A percentile compares a stretch with the other conserved stretches of the same genome.
These are phyloP conservation scores for Trachurus trachurus DNA, from an alignment of 2,797 vertebrate species.

Conservation along the genomic window DNA sequence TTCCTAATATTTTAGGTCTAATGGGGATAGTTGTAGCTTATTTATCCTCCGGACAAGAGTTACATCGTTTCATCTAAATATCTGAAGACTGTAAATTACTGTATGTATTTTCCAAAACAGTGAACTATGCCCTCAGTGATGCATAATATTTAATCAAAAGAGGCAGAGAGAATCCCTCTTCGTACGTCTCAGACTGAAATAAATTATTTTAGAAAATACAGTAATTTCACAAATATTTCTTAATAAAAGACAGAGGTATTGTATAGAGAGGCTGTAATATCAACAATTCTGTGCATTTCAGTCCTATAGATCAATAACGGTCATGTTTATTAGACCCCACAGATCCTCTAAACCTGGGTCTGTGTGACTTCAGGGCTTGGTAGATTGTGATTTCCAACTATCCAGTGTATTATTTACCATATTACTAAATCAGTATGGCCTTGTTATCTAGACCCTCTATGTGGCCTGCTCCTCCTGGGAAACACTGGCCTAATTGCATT, in stretches of 20 bases:
- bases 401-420: constrained; percentile 80
- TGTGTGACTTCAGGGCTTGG: constrained; percentile 66
- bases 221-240: constrained; percentile 15
- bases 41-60: not conserved
- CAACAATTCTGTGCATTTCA: constrained; percentile 39
- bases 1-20: no score
- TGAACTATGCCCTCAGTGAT: not conserved
- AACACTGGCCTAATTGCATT: constrained; percentile 76
- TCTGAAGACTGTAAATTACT: not conserved
- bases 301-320: constrained; percentile 70
- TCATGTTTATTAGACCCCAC: constrained; percentile 64
- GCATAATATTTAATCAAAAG: not conserved
- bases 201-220: constrained; percentile 5
- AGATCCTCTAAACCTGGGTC: constrained; percentile 53
- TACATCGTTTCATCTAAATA: not conserved
- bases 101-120: not conserved
- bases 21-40: not conserved
- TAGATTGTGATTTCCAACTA: constrained; percentile 66
- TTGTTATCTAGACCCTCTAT: constrained; percentile 77
- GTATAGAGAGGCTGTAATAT: constrained; percentile 31
- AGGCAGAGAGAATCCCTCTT: not conserved
- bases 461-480: constrained; percentile 72
- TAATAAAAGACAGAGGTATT: constrained; percentile 46
- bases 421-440: constrained; percentile 81
- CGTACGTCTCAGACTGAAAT: not conserved